A percentile compares a stretch with the other conserved stretches of the same genome.
phyloP scores from a whole-genome alignment of 2,888 invertebrate species.

The Myathropa florea region DNA sequence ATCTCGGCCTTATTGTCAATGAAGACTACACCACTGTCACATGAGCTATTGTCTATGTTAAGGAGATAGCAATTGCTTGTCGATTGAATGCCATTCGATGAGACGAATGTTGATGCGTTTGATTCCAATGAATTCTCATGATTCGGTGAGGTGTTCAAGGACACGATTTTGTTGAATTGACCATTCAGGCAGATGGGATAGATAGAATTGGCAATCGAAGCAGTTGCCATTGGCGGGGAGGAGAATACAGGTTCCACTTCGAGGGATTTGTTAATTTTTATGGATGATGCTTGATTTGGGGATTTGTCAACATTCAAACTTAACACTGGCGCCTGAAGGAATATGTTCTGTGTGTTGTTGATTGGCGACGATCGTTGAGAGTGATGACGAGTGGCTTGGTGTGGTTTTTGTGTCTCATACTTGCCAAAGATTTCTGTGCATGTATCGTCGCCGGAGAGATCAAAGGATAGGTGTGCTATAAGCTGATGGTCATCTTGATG shows the following conservation, averaged over 20 bases:
- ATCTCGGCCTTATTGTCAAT: conserved; percentile 70
- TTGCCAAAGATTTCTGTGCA: conserved; percentile 69
- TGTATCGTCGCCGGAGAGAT: conserved; percentile 72
- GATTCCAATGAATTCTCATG: conserved; percentile 60
- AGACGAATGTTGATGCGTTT: conserved; percentile 47
- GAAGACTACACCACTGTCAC: conserved; percentile 80
- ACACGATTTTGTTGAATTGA: conserved; percentile 79
- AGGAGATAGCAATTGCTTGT: conserved; percentile 73
- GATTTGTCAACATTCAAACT: conserved; percentile 80
- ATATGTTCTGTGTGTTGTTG: conserved; percentile 77
- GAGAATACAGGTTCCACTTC: conserved; percentile 78
- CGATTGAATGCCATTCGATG: conserved; percentile 53
- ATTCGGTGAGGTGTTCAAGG: conserved; percentile 75
- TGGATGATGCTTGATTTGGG: conserved; percentile 79
- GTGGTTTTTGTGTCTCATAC: conserved; percentile 55
- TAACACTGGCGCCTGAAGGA: conserved; percentile 80
- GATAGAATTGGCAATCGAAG: conserved; percentile 68
- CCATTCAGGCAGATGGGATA: conserved; percentile 75
- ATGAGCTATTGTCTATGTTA: conserved; percentile 80
- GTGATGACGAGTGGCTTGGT: conserved; percentile 51
- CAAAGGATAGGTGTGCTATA: conserved; percentile 64
- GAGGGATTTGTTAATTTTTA: conserved; percentile 79
- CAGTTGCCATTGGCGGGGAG: conserved; percentile 75
- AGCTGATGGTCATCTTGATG: conserved; percentile 58
- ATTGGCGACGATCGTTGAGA: conserved; percentile 54